Conservation (phyloP, 1,140 invertebrate species). For the Antheraea mylitta region DNA sequence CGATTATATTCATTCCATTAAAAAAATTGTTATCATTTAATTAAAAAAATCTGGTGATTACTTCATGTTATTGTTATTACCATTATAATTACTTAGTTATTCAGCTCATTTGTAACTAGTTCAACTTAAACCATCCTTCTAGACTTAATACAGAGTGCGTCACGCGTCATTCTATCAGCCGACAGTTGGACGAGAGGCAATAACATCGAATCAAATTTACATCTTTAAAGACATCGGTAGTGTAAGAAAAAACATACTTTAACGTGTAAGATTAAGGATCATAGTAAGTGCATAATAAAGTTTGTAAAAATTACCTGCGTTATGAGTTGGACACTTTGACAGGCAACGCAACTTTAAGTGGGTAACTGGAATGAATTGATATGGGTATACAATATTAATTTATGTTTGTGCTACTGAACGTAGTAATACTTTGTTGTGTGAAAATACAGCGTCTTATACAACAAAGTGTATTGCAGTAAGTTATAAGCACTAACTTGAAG, state of each 20-base stretch:
- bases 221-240: neutral
- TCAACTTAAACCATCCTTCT: conserved; percentile 3
- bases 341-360: conserved; percentile 35
- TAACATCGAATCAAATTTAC: conserved; percentile 39
- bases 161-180: conserved; percentile 36
- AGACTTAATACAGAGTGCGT: conserved; percentile 51
- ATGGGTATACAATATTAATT: conserved; percentile 36
- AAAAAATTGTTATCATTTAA: too few species aligned
- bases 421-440: conserved; percentile 1
- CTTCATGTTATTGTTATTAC: neutral
- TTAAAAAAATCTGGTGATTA: too few species aligned
- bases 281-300: neutral
- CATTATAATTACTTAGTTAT: neutral
- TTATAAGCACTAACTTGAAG: too few species aligned
- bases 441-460: neutral
- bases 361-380: conserved; percentile 37
- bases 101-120: neutral
- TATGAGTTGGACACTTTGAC: conserved; percentile 70
- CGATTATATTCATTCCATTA: too few species aligned
- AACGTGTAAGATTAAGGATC: neutral
- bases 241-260: neutral
- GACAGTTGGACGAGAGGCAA: conserved; percentile 40
- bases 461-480: too few species aligned
- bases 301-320: conserved; percentile 43
- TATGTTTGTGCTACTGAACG: conserved; percentile 17